phyloP scores from a whole-genome alignment of 2,888 invertebrate genomes.

The Tinea semifulvella region DNA sequence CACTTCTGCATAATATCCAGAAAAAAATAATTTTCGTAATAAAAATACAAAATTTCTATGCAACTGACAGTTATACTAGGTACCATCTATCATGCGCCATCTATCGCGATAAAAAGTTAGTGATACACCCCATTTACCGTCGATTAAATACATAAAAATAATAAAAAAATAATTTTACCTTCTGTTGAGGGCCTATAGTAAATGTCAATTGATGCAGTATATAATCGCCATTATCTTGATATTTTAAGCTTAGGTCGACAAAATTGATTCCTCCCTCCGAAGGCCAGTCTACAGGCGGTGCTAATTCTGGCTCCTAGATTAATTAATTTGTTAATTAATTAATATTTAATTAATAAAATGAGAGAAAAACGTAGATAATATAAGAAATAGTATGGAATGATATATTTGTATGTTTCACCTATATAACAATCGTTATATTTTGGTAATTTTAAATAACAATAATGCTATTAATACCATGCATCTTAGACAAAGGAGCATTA shows the following conservation, averaged over 20 bases:
- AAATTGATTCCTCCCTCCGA: slow-evolving; percentile 57
- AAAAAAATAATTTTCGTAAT: too few species aligned
- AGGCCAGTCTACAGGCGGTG: slow-evolving; percentile 62
- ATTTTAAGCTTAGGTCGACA: slow-evolving; percentile 57
- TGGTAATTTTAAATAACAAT: background rate
- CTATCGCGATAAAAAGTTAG: too few species aligned
- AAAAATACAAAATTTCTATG: too few species aligned
- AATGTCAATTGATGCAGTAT: slow-evolving; percentile 65
- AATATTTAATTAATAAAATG: background rate
- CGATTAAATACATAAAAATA: too few species aligned
- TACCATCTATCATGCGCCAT: too few species aligned
- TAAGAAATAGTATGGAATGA: background rate
- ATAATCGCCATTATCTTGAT: slow-evolving; percentile 53
- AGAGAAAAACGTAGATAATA: too few species aligned
- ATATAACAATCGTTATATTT: background rate
- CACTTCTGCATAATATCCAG: too few species aligned
- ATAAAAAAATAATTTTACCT: slow-evolving; percentile 31
- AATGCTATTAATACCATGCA: too few species aligned
- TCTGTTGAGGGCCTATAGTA: slow-evolving; percentile 56
- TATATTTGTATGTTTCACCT: background rate
- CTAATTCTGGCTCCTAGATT: slow-evolving; percentile 31
- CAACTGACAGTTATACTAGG: too few species aligned
- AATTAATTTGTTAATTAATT: too few species aligned
- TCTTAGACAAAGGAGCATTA: too few species aligned
- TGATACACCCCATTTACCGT: too few species aligned